These are phyloP conservation scores for Rutpela maculata DNA, from an alignment of 2,888 invertebrate genomes.

Conservation along the genomic window DNA sequence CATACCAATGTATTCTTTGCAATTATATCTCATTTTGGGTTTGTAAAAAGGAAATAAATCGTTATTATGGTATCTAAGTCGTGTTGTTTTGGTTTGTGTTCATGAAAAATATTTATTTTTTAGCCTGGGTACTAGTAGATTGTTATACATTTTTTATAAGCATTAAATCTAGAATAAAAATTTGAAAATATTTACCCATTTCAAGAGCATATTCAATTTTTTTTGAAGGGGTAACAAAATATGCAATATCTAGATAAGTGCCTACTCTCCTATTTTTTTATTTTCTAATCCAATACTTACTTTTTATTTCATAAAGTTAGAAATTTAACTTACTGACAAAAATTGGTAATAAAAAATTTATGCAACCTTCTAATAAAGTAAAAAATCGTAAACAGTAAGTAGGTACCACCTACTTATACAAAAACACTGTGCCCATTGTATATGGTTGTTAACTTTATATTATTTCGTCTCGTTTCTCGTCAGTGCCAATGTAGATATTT, in stretches of 20 bases:
- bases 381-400: too few species aligned
- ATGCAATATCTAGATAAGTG: too few species aligned
- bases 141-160: not conserved
- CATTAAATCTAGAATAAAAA: not conserved
- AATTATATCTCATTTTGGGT: slow-evolving; percentile 14
- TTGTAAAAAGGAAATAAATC: not conserved
- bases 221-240: not conserved
- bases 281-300: too few species aligned
- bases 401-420: too few species aligned
- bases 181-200: not conserved
- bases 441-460: too few species aligned
- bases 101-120: not conserved
- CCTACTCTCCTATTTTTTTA: too few species aligned
- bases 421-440: too few species aligned
- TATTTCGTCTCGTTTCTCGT: not conserved
- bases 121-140: not conserved
- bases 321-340: too few species aligned
- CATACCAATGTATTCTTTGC: slow-evolving; percentile 47
- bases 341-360: too few species aligned
- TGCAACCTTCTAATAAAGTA: too few species aligned
- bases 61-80: not conserved
- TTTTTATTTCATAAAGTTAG: too few species aligned
- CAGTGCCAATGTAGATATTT: not conserved
- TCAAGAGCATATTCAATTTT: not conserved
- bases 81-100: not conserved